phyloP scores from a whole-genome alignment of 23 tunicate genomes.

The Clavelina lepadiformis region DNA sequence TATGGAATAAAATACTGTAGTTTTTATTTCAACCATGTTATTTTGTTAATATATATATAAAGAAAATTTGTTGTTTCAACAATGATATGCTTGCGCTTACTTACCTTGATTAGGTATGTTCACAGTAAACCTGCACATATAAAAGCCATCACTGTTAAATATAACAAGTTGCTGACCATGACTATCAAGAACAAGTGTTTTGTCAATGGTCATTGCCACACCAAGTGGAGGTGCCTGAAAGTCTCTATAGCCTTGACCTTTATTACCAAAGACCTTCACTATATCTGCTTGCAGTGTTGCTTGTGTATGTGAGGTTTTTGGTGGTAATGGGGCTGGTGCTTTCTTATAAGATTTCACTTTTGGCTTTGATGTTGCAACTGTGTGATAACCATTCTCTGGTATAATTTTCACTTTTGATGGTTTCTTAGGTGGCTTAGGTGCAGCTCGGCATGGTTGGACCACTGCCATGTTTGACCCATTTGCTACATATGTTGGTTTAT shows the following conservation, averaged over 20 bases:
- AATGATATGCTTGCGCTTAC: neutral
- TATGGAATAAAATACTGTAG: neutral
- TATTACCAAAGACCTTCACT: conserved; percentile 5
- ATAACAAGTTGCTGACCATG: conserved; percentile 43
- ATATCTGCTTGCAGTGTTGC: conserved; percentile 4
- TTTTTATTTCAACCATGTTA: neutral
- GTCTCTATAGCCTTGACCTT: conserved; percentile 16
- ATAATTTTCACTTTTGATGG: neutral
- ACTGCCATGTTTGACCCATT: neutral
- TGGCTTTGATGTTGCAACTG: neutral
- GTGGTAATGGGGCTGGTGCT: conserved; percentile 32
- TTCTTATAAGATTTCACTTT: conserved; percentile 14
- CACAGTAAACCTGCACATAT: conserved; percentile 30
- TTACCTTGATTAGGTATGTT: conserved; percentile 50
- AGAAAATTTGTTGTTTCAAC: neutral
- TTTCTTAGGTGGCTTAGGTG: conserved; percentile 26
- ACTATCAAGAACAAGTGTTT: conserved; percentile 43
- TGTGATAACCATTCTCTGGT: conserved; percentile 2
- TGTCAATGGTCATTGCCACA: conserved; percentile 18
- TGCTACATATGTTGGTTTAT: neutral
- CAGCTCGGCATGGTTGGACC: conserved; percentile 5
- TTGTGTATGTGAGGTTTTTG: conserved; percentile 1
- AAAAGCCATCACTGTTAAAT: conserved; percentile 45
- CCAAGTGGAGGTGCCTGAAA: conserved; percentile 31
- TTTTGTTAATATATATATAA: neutral